A percentile compares a stretch with the other conserved stretches of the same genome.
Conservation (phyloP, 2,888 invertebrate species). For the Junonia oenone region DNA sequence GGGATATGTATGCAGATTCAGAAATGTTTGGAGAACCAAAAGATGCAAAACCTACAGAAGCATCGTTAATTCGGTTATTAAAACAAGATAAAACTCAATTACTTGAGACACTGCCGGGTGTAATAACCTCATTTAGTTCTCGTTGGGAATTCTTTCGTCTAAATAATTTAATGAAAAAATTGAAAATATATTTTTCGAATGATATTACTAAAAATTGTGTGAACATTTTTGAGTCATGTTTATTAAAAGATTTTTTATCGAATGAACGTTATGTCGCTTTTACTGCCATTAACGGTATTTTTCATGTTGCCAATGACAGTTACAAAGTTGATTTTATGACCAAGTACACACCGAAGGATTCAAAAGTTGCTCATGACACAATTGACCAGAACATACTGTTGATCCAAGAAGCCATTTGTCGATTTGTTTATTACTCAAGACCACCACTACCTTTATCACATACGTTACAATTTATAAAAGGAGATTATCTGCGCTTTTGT, state of each 20-base stretch:
- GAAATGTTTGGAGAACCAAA: constrained; percentile 23
- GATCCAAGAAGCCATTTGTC: constrained; percentile 48
- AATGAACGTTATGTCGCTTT: neutral
- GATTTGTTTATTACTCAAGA: constrained; percentile 40
- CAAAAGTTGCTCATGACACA: constrained; percentile 41
- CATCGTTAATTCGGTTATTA: constrained; percentile 28
- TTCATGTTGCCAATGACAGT: constrained; percentile 39
- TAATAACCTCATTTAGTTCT: neutral
- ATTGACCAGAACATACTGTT: constrained; percentile 33
- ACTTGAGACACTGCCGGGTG: constrained; percentile 18
- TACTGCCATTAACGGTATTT: constrained; percentile 40
- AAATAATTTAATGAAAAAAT: constrained; percentile 40
- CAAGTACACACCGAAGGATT: constrained; percentile 40
- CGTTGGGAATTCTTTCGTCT: constrained; percentile 18
- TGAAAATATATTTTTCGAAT: constrained; percentile 47
- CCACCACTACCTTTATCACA: constrained; percentile 44
- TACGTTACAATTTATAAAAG: constrained; percentile 41
- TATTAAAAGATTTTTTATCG: constrained; percentile 15
- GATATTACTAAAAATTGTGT: constrained; percentile 43
- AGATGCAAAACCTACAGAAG: constrained; percentile 24
- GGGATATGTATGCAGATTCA: constrained; percentile 28
- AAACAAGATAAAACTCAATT: constrained; percentile 32
- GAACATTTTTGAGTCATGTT: constrained; percentile 34
- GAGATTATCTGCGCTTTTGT: constrained; percentile 47
- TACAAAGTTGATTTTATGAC: constrained; percentile 38